Evolutionary conservation across 2,797 vertebrate species (phyloP), one percentile per base, ranked within the genome.

Genomic region (Eurystomus glaucurus): DNA sequence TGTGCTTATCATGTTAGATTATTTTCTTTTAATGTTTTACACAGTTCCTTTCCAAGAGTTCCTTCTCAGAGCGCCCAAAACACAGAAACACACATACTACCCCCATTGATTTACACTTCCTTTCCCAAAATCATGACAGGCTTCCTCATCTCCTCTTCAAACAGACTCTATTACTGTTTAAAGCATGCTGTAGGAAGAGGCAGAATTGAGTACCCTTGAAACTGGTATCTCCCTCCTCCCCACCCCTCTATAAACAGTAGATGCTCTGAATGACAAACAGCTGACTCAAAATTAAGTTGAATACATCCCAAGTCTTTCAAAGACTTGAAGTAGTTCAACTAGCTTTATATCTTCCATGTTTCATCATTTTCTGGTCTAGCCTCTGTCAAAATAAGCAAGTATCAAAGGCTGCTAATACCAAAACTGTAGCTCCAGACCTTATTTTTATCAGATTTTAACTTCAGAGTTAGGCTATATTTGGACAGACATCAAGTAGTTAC

Each of bases 221-320:
- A 91, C 1, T 2, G 6, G 54, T 60, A 74, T 29, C 60, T 3
- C 4, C 3, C 5, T 66, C 33, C 31, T 0, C 0, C 4, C 2
- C 14, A 46, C 4, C 2, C 5, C 18, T 15, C 12, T 61, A 11
- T 51, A 89, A 46, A 33, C 14, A 76, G 7, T 5, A 66, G 61
- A 23, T 70, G 7, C 21, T 83, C 16, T 77, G 45, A 83, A 69
- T 37, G 41, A 68, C n/a, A 33, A 5, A 71, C 5, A 50, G 50
- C 10, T 54, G 54, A 51, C 19, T 46, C 31, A 48, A 80, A 60
- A 19, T 18, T 60, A 86, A 71, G 22, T 26, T 54, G 48, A 76
- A 91, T 2, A 26, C 6, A 54, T 41, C 9, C 4, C 2, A 90
- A 33, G 35, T 3, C 6, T 71, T 85, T 71, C 26, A 85, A 92